Evolutionary conservation across 2,797 vertebrate genomes (phyloP), one percentile per base, ranked within the genome.

Genomic region (Anguilla anguilla): DNA sequence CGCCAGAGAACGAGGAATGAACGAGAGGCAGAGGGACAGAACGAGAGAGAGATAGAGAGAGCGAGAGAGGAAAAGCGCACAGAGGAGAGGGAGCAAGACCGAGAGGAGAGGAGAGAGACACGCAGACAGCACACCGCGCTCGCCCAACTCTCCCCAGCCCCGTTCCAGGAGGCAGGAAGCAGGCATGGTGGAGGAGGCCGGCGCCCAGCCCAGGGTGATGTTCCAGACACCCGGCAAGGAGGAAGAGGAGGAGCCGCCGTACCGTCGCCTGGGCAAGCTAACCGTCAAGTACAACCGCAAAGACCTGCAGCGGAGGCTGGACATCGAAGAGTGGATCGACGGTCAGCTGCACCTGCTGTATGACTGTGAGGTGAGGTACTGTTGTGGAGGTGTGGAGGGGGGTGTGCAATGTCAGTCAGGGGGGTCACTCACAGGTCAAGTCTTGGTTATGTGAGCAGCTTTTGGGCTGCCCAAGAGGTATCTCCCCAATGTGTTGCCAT

Each of bases 261-360:
- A 97, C 87, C 97, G 96, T 91, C 98, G 97, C 93, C 94, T 97
- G 91, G 97, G 97, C 89, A 98, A 99, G 93, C 93, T 99, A 92
- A 99, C 99, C 0, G 97, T 99, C 83, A 99, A 98, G 91, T 99
- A 99, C 91, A 98, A 99, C 95, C 96, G 96, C 89, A 97, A 98
- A 88, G 97, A 99, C 88, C 96, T 99, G 69, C 98, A 99, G 95
- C 97, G 97, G 90, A 96, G 98, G 96, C 95, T 99, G 90, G 98
- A 99, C 74, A 95, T 98, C 82, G 98, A 99, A 94, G 97, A 99
- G 90, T 99, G 99, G 98, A 97, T 99, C 85, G 97, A 99, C 0
- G 88, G 93, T 0, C 97, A 97, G 92, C 93, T 99, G 90, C 98
- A 98, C 93, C 96, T 98, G 93, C 97, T 99, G 84, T 99, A 97